Conservation (phyloP, 2,797 vertebrate species). For the Syngnathus rostellatus region DNA sequence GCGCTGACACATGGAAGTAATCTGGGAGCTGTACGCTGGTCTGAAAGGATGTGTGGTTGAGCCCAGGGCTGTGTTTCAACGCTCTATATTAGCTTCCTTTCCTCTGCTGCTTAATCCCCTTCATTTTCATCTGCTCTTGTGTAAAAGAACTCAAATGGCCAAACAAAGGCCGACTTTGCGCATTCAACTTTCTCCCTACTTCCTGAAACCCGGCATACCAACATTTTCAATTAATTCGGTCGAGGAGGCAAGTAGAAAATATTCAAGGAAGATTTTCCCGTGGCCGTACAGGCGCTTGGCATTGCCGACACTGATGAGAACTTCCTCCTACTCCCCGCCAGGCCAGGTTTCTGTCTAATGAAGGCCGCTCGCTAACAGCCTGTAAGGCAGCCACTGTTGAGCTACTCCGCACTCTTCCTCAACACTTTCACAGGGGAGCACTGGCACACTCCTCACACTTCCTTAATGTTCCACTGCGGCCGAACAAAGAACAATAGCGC, state of each 20-base stretch:
- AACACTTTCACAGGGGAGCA: constrained; percentile 59
- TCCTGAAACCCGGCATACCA: constrained; percentile 53
- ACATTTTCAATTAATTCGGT: constrained; percentile 38
- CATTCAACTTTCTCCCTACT: constrained; percentile 45
- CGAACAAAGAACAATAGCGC: constrained; percentile 66
- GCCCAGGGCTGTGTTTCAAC: constrained; percentile 60
- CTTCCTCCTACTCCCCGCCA: constrained; percentile 59
- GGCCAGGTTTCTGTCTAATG: constrained; percentile 57
- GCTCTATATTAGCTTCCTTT: constrained; percentile 63
- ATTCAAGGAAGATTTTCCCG: constrained; percentile 38
- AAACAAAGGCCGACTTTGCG: constrained; percentile 62
- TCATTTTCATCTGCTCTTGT: constrained; percentile 58
- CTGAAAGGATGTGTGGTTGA: constrained; percentile 65
- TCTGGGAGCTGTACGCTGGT: constrained; percentile 60
- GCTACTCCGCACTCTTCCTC: constrained; percentile 57
- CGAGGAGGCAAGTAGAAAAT: constrained; percentile 26
- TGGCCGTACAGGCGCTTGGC: constrained; percentile 49
- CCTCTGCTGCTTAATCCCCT: constrained; percentile 63
- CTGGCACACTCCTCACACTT: constrained; percentile 67
- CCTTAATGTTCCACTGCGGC: constrained; percentile 64
- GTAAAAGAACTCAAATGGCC: constrained; percentile 57
- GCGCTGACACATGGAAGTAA: constrained; percentile 71
- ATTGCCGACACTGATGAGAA: constrained; percentile 53
- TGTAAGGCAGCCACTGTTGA: constrained; percentile 65
- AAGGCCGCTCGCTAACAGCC: constrained; percentile 55